These are phyloP conservation scores for Synchiropus splendidus DNA, from an alignment of 2,113 vertebrate species.

Conservation along the genomic window DNA sequence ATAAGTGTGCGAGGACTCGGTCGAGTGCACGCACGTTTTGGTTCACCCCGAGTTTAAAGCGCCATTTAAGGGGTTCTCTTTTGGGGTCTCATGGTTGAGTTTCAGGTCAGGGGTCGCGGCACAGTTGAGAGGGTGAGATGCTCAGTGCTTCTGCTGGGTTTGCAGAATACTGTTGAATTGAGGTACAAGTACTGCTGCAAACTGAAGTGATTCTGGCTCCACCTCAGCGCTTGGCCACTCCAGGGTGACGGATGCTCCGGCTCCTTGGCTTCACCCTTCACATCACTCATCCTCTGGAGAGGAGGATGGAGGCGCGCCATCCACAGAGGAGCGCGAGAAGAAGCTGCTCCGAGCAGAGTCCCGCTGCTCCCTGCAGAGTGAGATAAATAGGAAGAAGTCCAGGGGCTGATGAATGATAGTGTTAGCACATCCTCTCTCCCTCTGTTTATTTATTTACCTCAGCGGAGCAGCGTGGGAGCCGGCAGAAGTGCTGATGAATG, in stretches of 20 bases:
- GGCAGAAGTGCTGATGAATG: conserved; percentile 48
- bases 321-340: conserved; percentile 13
- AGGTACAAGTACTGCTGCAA: too few relatives aligned
- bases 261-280: conserved; percentile 35
- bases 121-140: too few relatives aligned
- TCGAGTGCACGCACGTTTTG: too few relatives aligned
- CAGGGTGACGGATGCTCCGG: conserved; percentile 36
- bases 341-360: too few relatives aligned
- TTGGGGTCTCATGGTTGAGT: too few relatives aligned
- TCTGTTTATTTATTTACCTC: conserved; percentile 51
- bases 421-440: conserved; percentile 26
- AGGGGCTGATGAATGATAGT: conserved; percentile 51
- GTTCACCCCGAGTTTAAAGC: too few relatives aligned
- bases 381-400: conserved; percentile 35
- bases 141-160: too few relatives aligned
- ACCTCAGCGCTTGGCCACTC: too few relatives aligned
- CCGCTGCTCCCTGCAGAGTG: conserved; percentile 40
- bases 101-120: conserved; percentile 3
- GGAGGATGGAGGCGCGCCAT: conserved; percentile 20
- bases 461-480: too few relatives aligned
- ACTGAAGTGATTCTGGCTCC: too few relatives aligned
- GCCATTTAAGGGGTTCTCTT: too few relatives aligned
- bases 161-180: too few relatives aligned
- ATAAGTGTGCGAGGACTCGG: background rate
- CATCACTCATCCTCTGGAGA: conserved; percentile 38